Evolutionary conservation across 2,888 invertebrate species (phyloP), one percentile per base, ranked within the genome.

Genomic region (Nephrotoma appendiculata): DNA sequence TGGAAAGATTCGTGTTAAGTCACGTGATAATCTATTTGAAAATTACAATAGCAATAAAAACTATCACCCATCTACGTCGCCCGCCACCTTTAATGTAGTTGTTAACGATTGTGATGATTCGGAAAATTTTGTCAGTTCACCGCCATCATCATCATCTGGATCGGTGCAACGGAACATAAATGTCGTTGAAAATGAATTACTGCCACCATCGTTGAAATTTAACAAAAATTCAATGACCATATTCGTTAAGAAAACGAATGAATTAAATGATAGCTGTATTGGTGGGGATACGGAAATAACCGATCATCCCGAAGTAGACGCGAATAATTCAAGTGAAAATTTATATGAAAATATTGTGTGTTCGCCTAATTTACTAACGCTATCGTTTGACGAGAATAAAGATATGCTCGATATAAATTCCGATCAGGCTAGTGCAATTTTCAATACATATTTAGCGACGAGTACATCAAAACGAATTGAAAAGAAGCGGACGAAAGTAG

Each of bases 341-440:
- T 86, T 87, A 45, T 88, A 86, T 86, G 88, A 89, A 57, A 88
- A 87, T 87, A 88, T 89, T n/a, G 86, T 88, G 43, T 88, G 88
- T 86, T 88, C 88, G 31, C 88, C 88, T 11, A 88, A 88, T 86
- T 87, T 88, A 1, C 48, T 87, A 31, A 86, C 87, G 12, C 87
- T 88, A 41, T 41, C 45, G 12, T 87, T 86, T 85, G 84, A 87
- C 41, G 86, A 88, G 71, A 71, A 86, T 9, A 85, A 87, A 11
- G 86, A 88, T 42, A 86, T 87, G 15, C 86, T 87, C 57, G 87
- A 87, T 43, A 45, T 84, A 42, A 84, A 84, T 45, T 44, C 85
- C 11, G 71, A 86, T 44, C 45, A 86, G 42, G n/a, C 41, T 15
- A 19, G 45, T 85, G 19, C 42, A 44, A 85, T 86, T 12, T 43